Evolutionary conservation across 2,797 vertebrate genomes (phyloP), one percentile per base, ranked within the genome.

Genomic region (Parauchenoglanis ngamensis): DNA sequence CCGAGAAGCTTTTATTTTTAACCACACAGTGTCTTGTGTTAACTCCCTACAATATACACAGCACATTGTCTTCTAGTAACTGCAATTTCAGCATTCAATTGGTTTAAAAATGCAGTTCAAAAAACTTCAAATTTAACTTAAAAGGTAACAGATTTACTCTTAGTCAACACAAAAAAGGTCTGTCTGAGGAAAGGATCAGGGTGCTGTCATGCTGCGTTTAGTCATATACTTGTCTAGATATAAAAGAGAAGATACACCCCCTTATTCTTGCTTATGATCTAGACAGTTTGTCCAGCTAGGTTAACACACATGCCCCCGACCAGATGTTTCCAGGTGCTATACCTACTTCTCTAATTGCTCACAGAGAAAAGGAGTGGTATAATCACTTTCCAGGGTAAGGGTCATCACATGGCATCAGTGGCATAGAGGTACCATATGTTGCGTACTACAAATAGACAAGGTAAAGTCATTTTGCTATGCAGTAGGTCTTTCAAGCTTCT

Each of bases 1-100:
- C 70, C n/a, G 25, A 61, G 31, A 21, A 56, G 82, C 68, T 72
- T 84, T 75, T 61, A 75, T 83, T 73, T 82, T 73, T 82, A 82
- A 65, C 79, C 79, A 46, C 78, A 46, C 59, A 7, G 25, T 49
- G 40, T 46, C 61, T 61, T 61, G 59, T 46, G 15, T 82, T 31
- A 75, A 28, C 15, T 52, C 44, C 59, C 44, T 28, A 28, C 59
- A 49, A 65, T 82, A 40, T 79, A 49, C 59, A 28, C n/a, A 52
- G 61, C 44, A 67, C 25, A 28, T 8, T 82, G 13, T 82, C 79
- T 13, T 49, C 25, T 82, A 1, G 4, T 65, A 82, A 82, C 15
- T 67, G 25, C 61, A 67, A 6, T 67, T 67, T 83, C 63, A 2
- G 31, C 44, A 31, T 67, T 12, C 44, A 52, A 0, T 31, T 31